A percentile compares a stretch with the other conserved stretches of the same genome.
Conservation (phyloP, 2,113 vertebrate genomes). For the Plecotus auritus region DNA sequence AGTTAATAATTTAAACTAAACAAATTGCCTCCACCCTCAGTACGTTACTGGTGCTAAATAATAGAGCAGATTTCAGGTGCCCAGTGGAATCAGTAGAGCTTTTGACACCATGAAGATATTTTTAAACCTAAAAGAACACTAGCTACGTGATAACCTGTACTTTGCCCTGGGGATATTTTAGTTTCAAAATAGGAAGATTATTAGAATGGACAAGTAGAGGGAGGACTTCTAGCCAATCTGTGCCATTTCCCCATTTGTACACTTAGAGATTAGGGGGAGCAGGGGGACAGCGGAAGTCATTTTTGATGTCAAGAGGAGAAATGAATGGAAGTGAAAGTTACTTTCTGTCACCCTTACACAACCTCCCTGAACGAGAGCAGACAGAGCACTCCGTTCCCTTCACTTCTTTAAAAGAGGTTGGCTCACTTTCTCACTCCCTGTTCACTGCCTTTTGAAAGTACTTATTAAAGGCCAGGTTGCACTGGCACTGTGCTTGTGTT, state of each 20-base stretch:
- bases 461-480: not conserved
- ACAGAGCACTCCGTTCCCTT: not conserved
- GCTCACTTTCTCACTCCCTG: not conserved
- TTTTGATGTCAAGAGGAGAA: not conserved
- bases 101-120: not conserved
- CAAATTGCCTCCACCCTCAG: not conserved
- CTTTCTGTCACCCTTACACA: not conserved
- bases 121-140: constrained; percentile 18
- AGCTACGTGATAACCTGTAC: not conserved
- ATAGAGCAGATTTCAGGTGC: not conserved
- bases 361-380: not conserved
- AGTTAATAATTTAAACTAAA: not conserved
- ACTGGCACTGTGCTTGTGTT: not conserved
- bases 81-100: not conserved
- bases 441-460: not conserved
- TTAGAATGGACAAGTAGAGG: not conserved
- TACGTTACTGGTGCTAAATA: not conserved
- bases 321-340: not conserved
- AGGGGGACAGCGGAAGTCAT: not conserved
- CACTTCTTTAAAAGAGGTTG: not conserved
- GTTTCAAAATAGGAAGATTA: not conserved
- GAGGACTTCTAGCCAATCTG: not conserved
- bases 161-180: not conserved
- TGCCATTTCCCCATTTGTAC: not conserved
- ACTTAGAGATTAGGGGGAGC: not conserved